A percentile compares a stretch with the other conserved stretches of the same genome.
phyloP scores from a whole-genome alignment of 2,113 vertebrate genomes.

The Callipepla squamata region DNA sequence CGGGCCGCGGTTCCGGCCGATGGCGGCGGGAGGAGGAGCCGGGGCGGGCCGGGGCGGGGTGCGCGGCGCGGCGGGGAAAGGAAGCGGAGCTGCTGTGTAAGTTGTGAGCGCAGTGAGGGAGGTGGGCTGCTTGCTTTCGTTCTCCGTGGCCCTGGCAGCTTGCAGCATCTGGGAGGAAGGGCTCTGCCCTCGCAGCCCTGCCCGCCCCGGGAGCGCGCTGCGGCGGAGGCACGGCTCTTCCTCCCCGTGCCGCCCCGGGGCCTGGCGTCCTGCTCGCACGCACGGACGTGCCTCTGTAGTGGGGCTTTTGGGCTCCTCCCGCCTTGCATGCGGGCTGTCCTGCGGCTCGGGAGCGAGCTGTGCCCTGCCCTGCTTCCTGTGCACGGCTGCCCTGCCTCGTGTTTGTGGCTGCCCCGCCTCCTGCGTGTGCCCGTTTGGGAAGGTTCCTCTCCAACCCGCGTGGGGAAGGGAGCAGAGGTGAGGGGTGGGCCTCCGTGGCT shows the following conservation, averaged over 20 bases:
- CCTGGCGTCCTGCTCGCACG: not conserved
- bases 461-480: rapidly evolving
- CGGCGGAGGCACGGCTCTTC: too few relatives aligned
- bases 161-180: not conserved
- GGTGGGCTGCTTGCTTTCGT: too few relatives aligned
- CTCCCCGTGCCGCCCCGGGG: not conserved
- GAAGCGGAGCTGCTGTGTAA: not conserved
- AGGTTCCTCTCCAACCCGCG: rapidly evolving
- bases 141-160: too few relatives aligned
- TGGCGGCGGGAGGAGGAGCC: too few relatives aligned
- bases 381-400: rapidly evolving
- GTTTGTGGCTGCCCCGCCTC: too few relatives aligned
- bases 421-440: rapidly evolving
- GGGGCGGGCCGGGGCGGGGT: too few relatives aligned
- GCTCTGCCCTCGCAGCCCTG: not conserved
- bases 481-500: rapidly evolving
- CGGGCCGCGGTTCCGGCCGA: too few relatives aligned
- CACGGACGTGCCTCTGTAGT: not conserved
- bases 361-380: too few relatives aligned
- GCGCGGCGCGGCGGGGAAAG: too few relatives aligned
- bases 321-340: not conserved
- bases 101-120: not conserved
- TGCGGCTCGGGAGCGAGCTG: not conserved
- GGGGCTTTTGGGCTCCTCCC: not conserved
- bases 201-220: not conserved